Evolutionary conservation across 2,888 invertebrate genomes (phyloP), one percentile per base, ranked within the genome.

Genomic region (Osmoderma eremita): DNA sequence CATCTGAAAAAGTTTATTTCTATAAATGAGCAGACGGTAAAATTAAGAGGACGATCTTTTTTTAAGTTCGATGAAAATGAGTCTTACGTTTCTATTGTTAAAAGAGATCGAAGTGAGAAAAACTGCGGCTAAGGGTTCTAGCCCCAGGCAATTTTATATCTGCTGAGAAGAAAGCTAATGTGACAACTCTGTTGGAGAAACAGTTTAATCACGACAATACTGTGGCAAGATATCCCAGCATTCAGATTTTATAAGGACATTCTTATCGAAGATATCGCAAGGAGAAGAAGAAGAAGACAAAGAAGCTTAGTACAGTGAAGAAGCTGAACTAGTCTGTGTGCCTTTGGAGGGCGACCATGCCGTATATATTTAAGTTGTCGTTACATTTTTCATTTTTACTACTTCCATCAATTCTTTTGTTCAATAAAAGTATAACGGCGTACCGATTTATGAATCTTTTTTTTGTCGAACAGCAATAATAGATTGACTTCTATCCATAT

Each of bases 221-320:
- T 58, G n/a, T 65, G 58, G 65, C 48, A 49, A 65, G 18, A 65
- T 49, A 49, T 65, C 24, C 65, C 36, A 24, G 12, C 58, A 30
- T 42, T 54, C 6, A 58, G 36, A 24, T 65, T 65, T 65, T 65
- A 65, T 65, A 38, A 56, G 17, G n/a, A 65, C 41, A 24, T 56
- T 56, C 18, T 56, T 17, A 12, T 56, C 39, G 20, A 17, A 8
- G 53, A 53, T n/a, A 18, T n/a, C 24, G n/a, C n/a, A n/a, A n/a
- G n/a, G n/a, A n/a, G 13, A 6, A 6, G 36, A 53, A 53, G n/a
- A 53, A 38, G 36, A 30, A 5, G 30, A 24, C n/a, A 3, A 53
- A 30, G 12, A 22, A 24, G 38, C 22, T 49, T 10, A 18, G n/a
- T n/a, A n/a, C n/a, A n/a, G 39, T 4, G 56, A 56, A 5, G 56